Base-by-base conservation (phyloP, 1,140 invertebrate species). In the Plodia interpunctella region DNA sequence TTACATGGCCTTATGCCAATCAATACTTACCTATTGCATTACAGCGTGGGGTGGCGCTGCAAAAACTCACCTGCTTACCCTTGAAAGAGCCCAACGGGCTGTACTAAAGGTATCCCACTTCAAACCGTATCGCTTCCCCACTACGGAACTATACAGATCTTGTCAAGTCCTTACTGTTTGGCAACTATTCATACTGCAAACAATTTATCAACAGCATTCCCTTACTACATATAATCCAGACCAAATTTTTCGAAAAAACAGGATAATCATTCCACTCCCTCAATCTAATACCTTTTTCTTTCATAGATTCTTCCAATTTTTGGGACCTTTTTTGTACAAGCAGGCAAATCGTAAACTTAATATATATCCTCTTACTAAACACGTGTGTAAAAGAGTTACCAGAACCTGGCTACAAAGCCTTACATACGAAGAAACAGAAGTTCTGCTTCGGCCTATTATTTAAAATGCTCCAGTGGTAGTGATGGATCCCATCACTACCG, bases 1-100 rank as follows among this genome's bases (percentile, higher is more conserved):
- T 1, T 65, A 65, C 18, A 21, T n/a, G 2, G 21, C 51, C 5
- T 20, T 65, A 9, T 58, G 38, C 13, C 15, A 65, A 17, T 62
- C 63, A 6, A 8, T 65, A 15, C 13, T 65, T 2, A 35, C 35
- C 2, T 65, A 65, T 11, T 65, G 59, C 18, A 59, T 61, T 15
- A 18, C 59, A 3, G 38, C n/a, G 0, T 65, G 63, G 63, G 59
- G 63, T 17, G 56, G 59, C 13, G 28, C 52, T 3, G 35, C 19
- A 0, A 60, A 60, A 13, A 57, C 55, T 0, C 21, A n/a, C 8
- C 30, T 65, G 18, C n/a, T 60, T 19, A 17, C 10, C 4, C 20
- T 57, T 8, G 55, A 60, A 58, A 18, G 58, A 30, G 49, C 55
- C 10, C 58, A 65, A 38, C 25, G 55, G 19, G 55, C 58, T 20